phyloP scores from a whole-genome alignment of 2,797 vertebrate genomes.

The Crax fasciolata region DNA sequence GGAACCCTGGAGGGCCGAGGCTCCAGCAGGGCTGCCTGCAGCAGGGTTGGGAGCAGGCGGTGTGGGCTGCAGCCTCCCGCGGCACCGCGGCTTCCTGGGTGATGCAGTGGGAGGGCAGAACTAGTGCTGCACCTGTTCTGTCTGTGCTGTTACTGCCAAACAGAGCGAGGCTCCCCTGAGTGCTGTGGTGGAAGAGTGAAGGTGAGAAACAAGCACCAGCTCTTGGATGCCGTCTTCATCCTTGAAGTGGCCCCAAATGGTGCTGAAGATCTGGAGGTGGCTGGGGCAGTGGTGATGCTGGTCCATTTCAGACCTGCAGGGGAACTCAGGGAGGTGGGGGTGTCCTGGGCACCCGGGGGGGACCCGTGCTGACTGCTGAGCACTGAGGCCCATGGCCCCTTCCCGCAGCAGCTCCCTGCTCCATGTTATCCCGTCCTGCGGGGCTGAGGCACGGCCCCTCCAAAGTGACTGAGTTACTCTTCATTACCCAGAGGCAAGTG shows the following conservation, averaged over 20 bases:
- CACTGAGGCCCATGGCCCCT: background rate
- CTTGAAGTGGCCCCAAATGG: background rate
- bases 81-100: background rate
- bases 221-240: accelerated
- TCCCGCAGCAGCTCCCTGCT: background rate
- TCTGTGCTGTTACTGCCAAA: background rate
- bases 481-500: background rate
- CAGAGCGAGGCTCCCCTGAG: background rate
- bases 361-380: background rate
- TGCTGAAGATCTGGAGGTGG: background rate
- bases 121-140: background rate
- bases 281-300: accelerated
- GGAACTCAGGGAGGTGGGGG: background rate
- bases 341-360: background rate
- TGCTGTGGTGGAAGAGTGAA: background rate
- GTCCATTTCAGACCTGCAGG: background rate
- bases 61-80: background rate
- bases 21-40: background rate
- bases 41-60: background rate
- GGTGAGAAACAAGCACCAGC: background rate
- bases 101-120: background rate
- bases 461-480: constrained; percentile 20
- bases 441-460: background rate
- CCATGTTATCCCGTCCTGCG: accelerated
- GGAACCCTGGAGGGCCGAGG: background rate